These are phyloP conservation scores for Bimastos eiseni DNA, from an alignment of 2,888 invertebrate species.

Conservation along the genomic window DNA sequence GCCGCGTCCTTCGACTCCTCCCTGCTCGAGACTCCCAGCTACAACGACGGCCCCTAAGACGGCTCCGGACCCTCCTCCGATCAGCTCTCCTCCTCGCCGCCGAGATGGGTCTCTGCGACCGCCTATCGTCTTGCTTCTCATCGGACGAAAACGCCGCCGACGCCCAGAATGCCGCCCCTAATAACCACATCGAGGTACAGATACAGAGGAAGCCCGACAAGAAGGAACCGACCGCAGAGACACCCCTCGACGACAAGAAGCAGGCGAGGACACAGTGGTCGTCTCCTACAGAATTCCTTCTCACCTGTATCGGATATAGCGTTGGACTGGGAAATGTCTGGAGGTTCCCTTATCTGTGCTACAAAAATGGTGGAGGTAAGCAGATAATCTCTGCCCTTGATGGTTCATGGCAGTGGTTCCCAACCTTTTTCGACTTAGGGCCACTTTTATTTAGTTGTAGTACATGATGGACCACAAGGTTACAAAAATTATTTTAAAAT, in stretches of 20 bases:
- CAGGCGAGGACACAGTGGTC: conserved; percentile 42
- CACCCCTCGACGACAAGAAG: conserved; percentile 16
- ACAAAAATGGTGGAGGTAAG: conserved; percentile 44
- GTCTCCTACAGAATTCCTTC: conserved; percentile 43
- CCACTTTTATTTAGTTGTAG: too few species aligned
- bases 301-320: conserved; percentile 45
- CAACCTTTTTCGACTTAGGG: too few species aligned
- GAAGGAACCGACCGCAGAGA: neutral
- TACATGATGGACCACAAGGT: too few species aligned
- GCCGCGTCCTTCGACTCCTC: neutral
- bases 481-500: too few species aligned
- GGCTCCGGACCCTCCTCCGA: neutral
- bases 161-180: neutral
- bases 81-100: neutral
- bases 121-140: neutral
- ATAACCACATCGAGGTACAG: neutral
- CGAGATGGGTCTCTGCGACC: conserved; percentile 28
- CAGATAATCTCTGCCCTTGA: neutral
- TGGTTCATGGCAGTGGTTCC: too few species aligned
- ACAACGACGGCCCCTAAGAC: neutral
- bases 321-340: conserved; percentile 45
- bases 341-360: conserved; percentile 36
- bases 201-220: conserved; percentile 2
- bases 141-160: neutral
- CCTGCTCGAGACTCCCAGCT: neutral